Conservation (phyloP, 2,888 invertebrate species). For the Caenorhabditis becei region DNA sequence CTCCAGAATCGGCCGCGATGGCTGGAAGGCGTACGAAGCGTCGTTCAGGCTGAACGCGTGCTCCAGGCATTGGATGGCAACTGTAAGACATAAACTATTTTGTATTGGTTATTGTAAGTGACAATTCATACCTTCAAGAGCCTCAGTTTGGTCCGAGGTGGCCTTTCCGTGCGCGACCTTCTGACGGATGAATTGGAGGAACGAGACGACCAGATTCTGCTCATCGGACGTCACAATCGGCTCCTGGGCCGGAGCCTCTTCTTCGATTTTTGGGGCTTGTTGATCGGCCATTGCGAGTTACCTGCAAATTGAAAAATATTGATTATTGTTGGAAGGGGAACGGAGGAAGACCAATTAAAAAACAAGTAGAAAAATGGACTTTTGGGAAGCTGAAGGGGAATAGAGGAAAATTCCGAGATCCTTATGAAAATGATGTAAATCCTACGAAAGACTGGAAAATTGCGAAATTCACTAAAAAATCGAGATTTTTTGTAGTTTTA, state of each 20-base stretch:
- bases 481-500: too few species aligned
- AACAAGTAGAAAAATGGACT: not conserved
- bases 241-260: not conserved
- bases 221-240: constrained; percentile 66
- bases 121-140: constrained; percentile 74
- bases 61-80: constrained; percentile 92
- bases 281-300: constrained; percentile 30
- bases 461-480: constrained; percentile 4
- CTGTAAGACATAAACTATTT: constrained; percentile 82
- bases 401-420: too few species aligned
- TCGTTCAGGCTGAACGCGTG: constrained; percentile 89
- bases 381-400: too few species aligned
- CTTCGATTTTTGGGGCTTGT: constrained; percentile 3
- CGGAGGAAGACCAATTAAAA: not conserved
- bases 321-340: too few species aligned
- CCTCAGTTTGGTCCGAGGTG: constrained; percentile 76
- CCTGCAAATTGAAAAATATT: not conserved
- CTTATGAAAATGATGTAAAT: too few species aligned
- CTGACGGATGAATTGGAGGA: constrained; percentile 80
- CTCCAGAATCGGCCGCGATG: constrained; percentile 83
- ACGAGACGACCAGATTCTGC: constrained; percentile 78
- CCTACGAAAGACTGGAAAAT: not conserved
- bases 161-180: constrained; percentile 77
- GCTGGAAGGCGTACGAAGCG: constrained; percentile 82
- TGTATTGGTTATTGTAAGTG: not conserved